Evolutionary conservation across 2,888 invertebrate species (phyloP).

Genomic region (Drosophila formosana): DNA sequence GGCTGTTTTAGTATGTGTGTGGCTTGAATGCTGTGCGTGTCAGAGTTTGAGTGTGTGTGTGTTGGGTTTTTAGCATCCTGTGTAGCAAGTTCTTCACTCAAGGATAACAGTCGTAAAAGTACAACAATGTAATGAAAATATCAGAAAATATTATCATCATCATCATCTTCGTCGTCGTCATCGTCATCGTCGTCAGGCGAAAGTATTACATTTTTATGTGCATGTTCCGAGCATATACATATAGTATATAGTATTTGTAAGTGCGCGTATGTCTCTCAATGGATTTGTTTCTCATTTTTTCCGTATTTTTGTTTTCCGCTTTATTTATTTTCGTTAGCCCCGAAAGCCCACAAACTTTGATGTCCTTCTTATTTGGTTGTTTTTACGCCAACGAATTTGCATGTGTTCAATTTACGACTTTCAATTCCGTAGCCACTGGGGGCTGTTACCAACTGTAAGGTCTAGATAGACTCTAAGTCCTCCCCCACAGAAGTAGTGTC

Average conservation of each 20-base stretch:
- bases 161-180: constrained; percentile 28
- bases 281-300: constrained; percentile 31
- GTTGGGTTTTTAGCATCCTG: constrained; percentile 70
- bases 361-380: constrained; percentile 43
- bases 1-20: constrained; percentile 38
- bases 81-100: constrained; percentile 80
- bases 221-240: constrained; percentile 39
- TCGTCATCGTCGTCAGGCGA: constrained; percentile 34
- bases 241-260: constrained; percentile 27
- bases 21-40: constrained; percentile 39
- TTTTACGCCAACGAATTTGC: constrained; percentile 49
- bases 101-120: constrained; percentile 81
- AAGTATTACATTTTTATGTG: constrained; percentile 73
- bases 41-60: constrained; percentile 35
- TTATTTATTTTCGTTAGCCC: constrained; percentile 20
- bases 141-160: constrained; percentile 78
- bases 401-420: constrained; percentile 62
- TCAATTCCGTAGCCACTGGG: constrained; percentile 15
- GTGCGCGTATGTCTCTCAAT: constrained; percentile 31
- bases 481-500: neutral
- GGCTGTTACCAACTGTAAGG: constrained; percentile 29
- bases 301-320: constrained; percentile 3
- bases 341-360: constrained; percentile 55
- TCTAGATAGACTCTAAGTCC: constrained; percentile 32
- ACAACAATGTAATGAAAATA: constrained; percentile 81